A percentile compares a stretch with the other conserved stretches of the same genome.
phyloP scores from a whole-genome alignment of 2,888 invertebrate genomes.

The Apotomis turbidana region DNA sequence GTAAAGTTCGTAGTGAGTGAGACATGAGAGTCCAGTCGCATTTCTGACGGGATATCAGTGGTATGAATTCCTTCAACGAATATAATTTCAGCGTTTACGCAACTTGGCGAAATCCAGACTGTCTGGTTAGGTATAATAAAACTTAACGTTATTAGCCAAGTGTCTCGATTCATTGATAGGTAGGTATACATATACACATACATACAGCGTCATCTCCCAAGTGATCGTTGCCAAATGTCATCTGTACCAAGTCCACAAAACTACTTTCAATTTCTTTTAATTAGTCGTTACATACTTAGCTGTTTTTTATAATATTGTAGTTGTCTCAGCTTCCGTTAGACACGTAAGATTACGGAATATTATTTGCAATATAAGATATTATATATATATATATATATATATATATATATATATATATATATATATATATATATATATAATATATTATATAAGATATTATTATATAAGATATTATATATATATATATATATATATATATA shows the following conservation, averaged over 20 bases:
- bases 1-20: too few relatives aligned
- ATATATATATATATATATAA: too few relatives aligned
- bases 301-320: slow-evolving; percentile 17
- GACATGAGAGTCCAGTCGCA: too few relatives aligned
- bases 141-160: slow-evolving; percentile 20
- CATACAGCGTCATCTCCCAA: slow-evolving; percentile 15
- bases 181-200: too few relatives aligned
- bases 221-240: slow-evolving; percentile 47
- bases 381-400: too few relatives aligned
- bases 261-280: slow-evolving; percentile 35
- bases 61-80: slow-evolving; percentile 7
- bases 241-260: slow-evolving; percentile 46
- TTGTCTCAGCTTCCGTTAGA: slow-evolving; percentile 9
- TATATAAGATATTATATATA: too few relatives aligned
- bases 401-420: too few relatives aligned
- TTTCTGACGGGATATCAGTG: not conserved
- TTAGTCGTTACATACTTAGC: slow-evolving; percentile 18
- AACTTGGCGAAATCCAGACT: slow-evolving; percentile 5
- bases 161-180: slow-evolving; percentile 24
- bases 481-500: too few relatives aligned
- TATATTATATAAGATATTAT: too few relatives aligned
- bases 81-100: slow-evolving; percentile 13
- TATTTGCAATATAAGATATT: slow-evolving; percentile 16
- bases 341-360: not conserved
- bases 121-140: slow-evolving; percentile 15